Conservation (phyloP, 2,888 invertebrate genomes). For the Dolichopus griseipennis region DNA sequence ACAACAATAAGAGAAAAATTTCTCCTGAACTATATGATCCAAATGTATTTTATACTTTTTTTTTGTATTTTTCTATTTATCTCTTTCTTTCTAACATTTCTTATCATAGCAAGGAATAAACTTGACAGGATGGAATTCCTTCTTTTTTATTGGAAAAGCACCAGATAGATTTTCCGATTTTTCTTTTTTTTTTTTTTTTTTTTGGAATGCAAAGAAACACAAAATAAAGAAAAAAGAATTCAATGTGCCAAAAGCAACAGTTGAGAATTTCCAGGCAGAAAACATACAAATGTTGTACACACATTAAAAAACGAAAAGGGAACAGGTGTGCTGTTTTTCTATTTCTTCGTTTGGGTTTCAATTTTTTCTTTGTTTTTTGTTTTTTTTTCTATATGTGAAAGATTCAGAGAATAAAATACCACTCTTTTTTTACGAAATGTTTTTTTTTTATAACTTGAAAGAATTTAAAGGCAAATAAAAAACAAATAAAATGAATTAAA, state of each 20-base stretch:
- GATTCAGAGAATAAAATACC: too few species aligned
- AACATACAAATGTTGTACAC: conserved; percentile 7
- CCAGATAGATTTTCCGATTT: not conserved
- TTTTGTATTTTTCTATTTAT: not conserved
- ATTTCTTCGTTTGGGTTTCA: not conserved
- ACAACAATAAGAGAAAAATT: not conserved
- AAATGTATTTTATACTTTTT: not conserved
- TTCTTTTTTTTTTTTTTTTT: too few species aligned
- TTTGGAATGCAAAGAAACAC: not conserved
- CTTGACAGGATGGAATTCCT: not conserved
- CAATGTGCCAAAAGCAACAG: conserved; percentile 21
- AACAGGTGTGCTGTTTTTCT: conserved; percentile 17
- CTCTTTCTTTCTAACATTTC: too few species aligned
- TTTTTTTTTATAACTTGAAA: too few species aligned
- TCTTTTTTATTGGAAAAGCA: not conserved
- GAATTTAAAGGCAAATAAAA: too few species aligned
- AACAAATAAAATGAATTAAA: too few species aligned
- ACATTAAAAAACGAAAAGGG: conserved; percentile 13
- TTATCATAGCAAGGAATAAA: not conserved
- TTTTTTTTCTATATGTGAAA: not conserved
- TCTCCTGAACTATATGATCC: not conserved
- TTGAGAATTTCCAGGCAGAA: conserved; percentile 24
- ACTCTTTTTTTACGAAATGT: not conserved
- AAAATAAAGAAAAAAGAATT: not conserved
- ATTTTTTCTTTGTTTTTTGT: not conserved